Evolutionary conservation across 2,888 invertebrate genomes (phyloP).

Genomic region (Rhodophaea formosa): DNA sequence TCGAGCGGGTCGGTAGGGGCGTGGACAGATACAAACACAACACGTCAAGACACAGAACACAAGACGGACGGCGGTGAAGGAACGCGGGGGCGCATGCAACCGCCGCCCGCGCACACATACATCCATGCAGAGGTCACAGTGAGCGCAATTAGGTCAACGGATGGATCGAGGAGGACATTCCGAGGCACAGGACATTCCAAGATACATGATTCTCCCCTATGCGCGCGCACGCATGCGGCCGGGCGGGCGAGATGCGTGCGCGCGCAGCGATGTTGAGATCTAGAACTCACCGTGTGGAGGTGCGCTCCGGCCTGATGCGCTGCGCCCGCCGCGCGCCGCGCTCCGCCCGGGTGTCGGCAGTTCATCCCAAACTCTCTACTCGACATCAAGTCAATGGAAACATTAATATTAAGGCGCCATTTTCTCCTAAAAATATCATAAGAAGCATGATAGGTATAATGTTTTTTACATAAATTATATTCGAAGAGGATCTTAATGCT

Average conservation of each 20-base stretch:
- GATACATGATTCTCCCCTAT: conserved; percentile 82
- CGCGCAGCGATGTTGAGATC: conserved; percentile 81
- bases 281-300: conserved; percentile 76
- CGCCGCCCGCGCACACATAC: conserved; percentile 63
- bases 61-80: conserved; percentile 64
- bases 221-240: conserved; percentile 66
- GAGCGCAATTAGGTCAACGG: conserved; percentile 69
- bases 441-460: neutral
- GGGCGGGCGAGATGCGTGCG: conserved; percentile 52
- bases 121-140: conserved; percentile 74
- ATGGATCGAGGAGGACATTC: conserved; percentile 81
- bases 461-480: conserved; percentile 6
- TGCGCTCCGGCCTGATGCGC: conserved; percentile 36
- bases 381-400: conserved; percentile 47
- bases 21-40: conserved; percentile 73
- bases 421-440: neutral
- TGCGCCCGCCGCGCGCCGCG: conserved; percentile 34
- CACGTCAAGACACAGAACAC: conserved; percentile 79
- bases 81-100: conserved; percentile 68
- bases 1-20: conserved; percentile 55
- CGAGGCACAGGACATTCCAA: conserved; percentile 83
- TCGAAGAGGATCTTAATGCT: neutral
- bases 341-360: conserved; percentile 29
- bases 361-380: conserved; percentile 57
- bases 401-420: conserved; percentile 36